Conservation (phyloP, 1,140 invertebrate genomes). For the Myzus persicae region DNA sequence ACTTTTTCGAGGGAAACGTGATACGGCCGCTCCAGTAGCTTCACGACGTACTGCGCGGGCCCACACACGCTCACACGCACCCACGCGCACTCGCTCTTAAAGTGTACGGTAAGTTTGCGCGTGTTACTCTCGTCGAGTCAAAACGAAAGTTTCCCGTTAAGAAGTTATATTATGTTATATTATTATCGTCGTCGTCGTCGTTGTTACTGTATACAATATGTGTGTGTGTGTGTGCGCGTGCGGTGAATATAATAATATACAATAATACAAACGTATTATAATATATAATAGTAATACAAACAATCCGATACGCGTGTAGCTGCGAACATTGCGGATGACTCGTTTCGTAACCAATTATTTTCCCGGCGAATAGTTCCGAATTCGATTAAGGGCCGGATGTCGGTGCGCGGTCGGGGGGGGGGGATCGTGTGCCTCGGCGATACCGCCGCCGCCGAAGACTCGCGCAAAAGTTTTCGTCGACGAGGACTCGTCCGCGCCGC, state of each 20-base stretch:
- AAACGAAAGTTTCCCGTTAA: neutral
- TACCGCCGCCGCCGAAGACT: neutral
- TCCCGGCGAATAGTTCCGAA: constrained; percentile 3
- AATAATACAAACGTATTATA: neutral
- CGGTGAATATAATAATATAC: neutral
- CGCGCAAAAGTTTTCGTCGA: neutral
- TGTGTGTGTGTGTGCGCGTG: neutral
- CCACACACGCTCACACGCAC: neutral
- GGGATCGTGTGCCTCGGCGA: neutral
- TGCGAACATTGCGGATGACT: neutral
- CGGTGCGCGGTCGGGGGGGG: neutral
- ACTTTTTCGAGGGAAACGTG: neutral
- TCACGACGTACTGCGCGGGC: no score
- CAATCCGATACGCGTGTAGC: neutral
- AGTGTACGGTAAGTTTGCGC: neutral
- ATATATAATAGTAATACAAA: neutral
- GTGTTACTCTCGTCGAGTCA: neutral
- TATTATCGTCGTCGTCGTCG: neutral
- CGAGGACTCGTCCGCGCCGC: neutral
- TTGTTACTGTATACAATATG: neutral
- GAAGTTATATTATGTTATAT: neutral
- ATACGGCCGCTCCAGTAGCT: neutral
- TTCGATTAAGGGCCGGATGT: constrained; percentile 6
- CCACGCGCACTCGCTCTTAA: neutral
- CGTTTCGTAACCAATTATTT: constrained; percentile 17